These are phyloP conservation scores for Gopherus flavomarginatus DNA, from an alignment of 2,113 vertebrate genomes.

Conservation along the genomic window DNA sequence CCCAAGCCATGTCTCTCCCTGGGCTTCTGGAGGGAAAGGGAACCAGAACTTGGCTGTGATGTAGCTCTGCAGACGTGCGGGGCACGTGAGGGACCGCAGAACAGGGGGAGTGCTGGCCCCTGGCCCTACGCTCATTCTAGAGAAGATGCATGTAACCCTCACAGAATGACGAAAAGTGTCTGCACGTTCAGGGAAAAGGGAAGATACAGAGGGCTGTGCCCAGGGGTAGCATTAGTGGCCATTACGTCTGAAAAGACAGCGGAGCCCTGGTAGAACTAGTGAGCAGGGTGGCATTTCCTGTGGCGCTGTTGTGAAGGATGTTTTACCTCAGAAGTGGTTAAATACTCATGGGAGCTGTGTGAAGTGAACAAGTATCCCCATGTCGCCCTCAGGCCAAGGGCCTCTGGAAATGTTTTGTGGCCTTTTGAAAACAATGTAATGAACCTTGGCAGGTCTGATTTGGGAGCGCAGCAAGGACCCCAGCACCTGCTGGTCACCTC, in stretches of 20 bases:
- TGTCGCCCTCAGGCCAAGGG: neutral
- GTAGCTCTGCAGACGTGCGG: neutral
- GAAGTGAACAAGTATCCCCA: too few relatives aligned
- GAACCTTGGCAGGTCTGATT: neutral
- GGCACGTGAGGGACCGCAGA: neutral
- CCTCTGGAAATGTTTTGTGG: neutral
- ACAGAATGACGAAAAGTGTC: neutral
- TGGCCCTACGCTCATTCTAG: neutral
- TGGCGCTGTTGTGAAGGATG: neutral
- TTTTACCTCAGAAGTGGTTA: neutral
- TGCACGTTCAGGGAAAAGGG: neutral
- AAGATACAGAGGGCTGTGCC: neutral
- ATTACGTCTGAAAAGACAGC: neutral
- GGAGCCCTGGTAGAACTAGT: neutral
- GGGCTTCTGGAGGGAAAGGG: neutral
- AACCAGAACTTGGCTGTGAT: neutral
- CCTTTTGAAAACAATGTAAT: neutral
- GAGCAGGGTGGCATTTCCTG: neutral
- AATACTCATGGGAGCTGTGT: neutral
- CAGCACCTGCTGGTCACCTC: too few relatives aligned
- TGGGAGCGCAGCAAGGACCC: neutral
- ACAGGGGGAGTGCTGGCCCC: neutral
- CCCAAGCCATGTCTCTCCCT: neutral
- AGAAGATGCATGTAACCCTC: neutral
- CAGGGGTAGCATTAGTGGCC: neutral